Base-by-base conservation (phyloP, 2,888 invertebrate species). In the Exocentrus adspersus region DNA sequence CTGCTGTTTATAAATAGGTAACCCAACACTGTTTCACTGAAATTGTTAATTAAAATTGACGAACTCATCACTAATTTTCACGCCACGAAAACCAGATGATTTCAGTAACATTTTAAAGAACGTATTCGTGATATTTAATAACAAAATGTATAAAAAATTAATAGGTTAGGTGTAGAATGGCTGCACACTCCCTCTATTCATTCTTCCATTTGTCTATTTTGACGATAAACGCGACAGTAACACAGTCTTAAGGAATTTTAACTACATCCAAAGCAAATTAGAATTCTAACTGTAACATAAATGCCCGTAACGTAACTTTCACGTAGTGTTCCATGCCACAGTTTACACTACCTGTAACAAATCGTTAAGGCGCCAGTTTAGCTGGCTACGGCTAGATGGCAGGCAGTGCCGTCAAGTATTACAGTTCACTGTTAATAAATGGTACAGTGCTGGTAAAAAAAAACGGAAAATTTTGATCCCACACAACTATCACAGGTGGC, bases 91-190 rank as follows among this genome's bases (percentile, higher is more conserved):
- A 43, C 24, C 60, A 54, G 17, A 57, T 46, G 28, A 41, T 19
- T 43, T 30, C 9, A 28, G 20, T 30, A 37, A 28, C 32, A 48
- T 57, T 60, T 66, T 58, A 41, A 20, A 19, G 51, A 56, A 48
- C 58, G 64, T 67, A 54, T 66, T 65, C 63, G 62, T 61, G 59
- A 62, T 60, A 68, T 69, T 67, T 66, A 63, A 67, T 63, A 62
- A 67, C 58, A 71, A 70, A 71, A 68, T 45, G 62, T 64, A 64
- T 65, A 65, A 66, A 70, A n/a, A 73, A 67, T 71, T 73, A 75
- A 73, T 75, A 78, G 79, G 78, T 79, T 78, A 78, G 76, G 78
- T 75, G 70, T 73, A 72, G 71, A 73, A 71, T 74, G 71, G 70
- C 73, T 70, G 72, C 70, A 75, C 77, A 77, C 78, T 78, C 78